phyloP scores from a whole-genome alignment of 2,888 invertebrate genomes.

The Tetranychus piercei region DNA sequence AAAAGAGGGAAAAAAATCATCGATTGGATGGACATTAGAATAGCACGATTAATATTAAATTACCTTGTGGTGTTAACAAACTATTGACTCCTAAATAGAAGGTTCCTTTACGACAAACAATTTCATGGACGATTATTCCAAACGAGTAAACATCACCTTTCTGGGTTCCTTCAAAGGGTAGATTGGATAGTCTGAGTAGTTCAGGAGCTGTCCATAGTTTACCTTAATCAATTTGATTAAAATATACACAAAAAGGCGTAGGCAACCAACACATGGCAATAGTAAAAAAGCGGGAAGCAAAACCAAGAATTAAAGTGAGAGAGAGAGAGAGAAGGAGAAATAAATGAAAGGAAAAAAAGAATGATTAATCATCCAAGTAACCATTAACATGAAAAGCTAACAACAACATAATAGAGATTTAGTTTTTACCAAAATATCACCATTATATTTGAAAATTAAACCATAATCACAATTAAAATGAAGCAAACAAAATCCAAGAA shows the following conservation, averaged over 20 bases:
- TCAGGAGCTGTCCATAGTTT: conserved; percentile 84
- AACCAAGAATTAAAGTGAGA: background rate
- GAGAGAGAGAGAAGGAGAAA: background rate
- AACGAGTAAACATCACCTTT: conserved; percentile 91
- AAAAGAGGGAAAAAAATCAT: background rate
- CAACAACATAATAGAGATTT: background rate
- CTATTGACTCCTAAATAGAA: conserved; percentile 46
- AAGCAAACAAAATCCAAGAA: no score
- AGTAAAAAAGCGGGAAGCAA: background rate
- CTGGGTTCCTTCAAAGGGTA: conserved; percentile 53
- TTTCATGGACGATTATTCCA: conserved; percentile 48
- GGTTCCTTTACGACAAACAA: conserved; percentile 65
- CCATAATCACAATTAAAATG: background rate
- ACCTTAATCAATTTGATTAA: conserved; percentile 39
- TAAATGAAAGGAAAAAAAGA: background rate
- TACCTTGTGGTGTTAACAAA: background rate
- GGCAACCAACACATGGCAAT: background rate
- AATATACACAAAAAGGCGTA: background rate
- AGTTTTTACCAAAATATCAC: background rate
- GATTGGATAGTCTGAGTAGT: conserved; percentile 41
- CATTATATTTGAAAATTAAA: background rate
- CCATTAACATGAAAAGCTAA: background rate
- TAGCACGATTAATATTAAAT: background rate
- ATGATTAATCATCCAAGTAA: background rate
- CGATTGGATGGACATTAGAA: background rate